Base-by-base conservation (phyloP, 2,797 vertebrate genomes). In the Ctenopoma multispine region DNA sequence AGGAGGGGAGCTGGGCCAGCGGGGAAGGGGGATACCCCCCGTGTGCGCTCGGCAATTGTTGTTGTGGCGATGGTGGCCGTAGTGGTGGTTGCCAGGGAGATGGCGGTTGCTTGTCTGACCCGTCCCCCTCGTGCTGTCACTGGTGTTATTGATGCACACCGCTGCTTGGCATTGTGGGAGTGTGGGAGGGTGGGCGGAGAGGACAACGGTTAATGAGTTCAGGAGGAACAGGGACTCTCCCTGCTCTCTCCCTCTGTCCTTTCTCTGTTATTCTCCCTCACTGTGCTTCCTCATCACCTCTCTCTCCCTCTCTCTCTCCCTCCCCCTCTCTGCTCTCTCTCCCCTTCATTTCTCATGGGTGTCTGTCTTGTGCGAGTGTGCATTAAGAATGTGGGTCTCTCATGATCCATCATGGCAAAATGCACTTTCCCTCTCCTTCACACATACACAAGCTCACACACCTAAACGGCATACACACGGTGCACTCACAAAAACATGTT, bases 171-270 rank as follows among this genome's bases (percentile, higher is more conserved):
- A 91, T 92, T 93, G 92, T 92, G 89, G 90, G 88, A 90, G 90
- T 85, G 84, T 69, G 31, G 84, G 84, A 90, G 89, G 89, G 90
- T 85, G 89, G 87, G 85, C 71, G 65, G 69, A 83, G 86, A 91
- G 90, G 88, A 92, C 88, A 89, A 84, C 83, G 85, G 88, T 91
- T 92, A 93, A 93, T 93, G 92, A 93, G 92, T 93, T 91, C 90
- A 90, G 88, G 86, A 90, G 84, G 84, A 92, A 87, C 68, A 64
- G 85, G 87, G 87, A 85, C 89, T 93, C 87, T 87, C 84, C 86
- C 65, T 64, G 44, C 74, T 74, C 80, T 79, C 84, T 55, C 82
- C 70, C 81, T 82, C 61, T 71, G 23, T 68, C 67, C 63, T 76
- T 57, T 69, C 82, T 83, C 85, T 66, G 63, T 82, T 79, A 69